Evolutionary conservation across 2,888 invertebrate species (phyloP).

Genomic region (Stenoptilia bipunctidactyla): DNA sequence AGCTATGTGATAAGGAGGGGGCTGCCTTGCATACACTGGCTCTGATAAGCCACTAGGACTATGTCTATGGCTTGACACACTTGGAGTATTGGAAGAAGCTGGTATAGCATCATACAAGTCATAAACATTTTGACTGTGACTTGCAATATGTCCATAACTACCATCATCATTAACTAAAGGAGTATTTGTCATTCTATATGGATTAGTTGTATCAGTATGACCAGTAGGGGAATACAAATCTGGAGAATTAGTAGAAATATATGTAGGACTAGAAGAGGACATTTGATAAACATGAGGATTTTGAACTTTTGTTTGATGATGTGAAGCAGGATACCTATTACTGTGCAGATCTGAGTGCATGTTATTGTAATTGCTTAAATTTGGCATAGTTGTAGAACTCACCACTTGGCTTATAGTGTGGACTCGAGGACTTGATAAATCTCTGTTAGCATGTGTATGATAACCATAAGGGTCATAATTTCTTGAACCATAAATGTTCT

Average conservation of each 20-base stretch:
- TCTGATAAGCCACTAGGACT: slow-evolving; percentile 50
- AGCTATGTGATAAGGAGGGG: slow-evolving; percentile 88
- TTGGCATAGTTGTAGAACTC: slow-evolving; percentile 63
- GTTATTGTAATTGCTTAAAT: slow-evolving; percentile 52
- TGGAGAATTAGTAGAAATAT: slow-evolving; percentile 56
- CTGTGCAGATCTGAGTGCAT: slow-evolving; percentile 40
- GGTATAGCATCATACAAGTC: slow-evolving; percentile 61
- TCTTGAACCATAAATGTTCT: slow-evolving; percentile 51
- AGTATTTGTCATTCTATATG: slow-evolving; percentile 62
- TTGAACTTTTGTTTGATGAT: slow-evolving; percentile 38
- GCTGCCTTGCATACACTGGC: slow-evolving; percentile 60
- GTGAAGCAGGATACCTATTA: slow-evolving; percentile 20
- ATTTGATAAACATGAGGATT: slow-evolving; percentile 52
- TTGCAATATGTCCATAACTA: slow-evolving; percentile 56
- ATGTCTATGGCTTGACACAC: slow-evolving; percentile 47
- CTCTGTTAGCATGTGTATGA: slow-evolving; percentile 45
- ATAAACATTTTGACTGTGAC: slow-evolving; percentile 59
- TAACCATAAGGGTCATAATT: slow-evolving; percentile 56
- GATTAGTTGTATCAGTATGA: slow-evolving; percentile 61
- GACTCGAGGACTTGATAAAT: slow-evolving; percentile 44
- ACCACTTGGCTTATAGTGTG: slow-evolving; percentile 62
- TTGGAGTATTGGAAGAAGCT: slow-evolving; percentile 47
- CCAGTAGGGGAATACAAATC: slow-evolving; percentile 62
- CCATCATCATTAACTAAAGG: slow-evolving; percentile 62
- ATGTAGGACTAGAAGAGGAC: slow-evolving; percentile 50